Evolutionary conservation across 2,113 vertebrate genomes (phyloP).

Genomic region (Amblyornis subalaris): DNA sequence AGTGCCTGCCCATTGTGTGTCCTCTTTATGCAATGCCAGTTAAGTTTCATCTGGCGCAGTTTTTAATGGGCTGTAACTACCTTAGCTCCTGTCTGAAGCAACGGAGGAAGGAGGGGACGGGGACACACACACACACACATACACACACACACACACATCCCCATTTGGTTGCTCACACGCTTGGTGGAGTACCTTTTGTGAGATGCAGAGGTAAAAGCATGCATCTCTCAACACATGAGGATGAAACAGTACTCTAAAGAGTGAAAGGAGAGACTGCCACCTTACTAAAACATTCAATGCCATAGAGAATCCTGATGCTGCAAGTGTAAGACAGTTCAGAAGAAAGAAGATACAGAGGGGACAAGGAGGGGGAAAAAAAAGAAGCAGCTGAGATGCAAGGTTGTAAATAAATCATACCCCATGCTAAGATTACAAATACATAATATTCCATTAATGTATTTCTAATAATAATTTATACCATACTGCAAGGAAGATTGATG

Average conservation of each 20-base stretch:
- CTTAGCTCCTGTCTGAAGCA: not conserved
- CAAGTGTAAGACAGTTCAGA: not conserved
- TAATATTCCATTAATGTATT: not conserved
- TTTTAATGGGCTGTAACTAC: conserved; percentile 10
- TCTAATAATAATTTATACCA: not conserved
- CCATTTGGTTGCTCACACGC: not conserved
- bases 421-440: not conserved
- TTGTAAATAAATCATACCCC: conserved; percentile 28
- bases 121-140: too few relatives aligned
- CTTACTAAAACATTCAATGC: conserved; percentile 57
- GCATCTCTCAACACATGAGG: not conserved
- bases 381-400: not conserved
- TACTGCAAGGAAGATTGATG: not conserved
- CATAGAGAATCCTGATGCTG: not conserved
- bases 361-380: not conserved
- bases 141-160: too few relatives aligned
- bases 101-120: not conserved
- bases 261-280: conserved; percentile 35
- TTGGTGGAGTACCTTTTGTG: not conserved
- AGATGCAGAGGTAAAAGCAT: not conserved
- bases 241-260: conserved; percentile 30
- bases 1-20: conserved; percentile 25
- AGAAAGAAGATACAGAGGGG: conserved; percentile 17
- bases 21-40: conserved; percentile 37
- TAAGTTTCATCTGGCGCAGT: not conserved